Evolutionary conservation across 1,140 invertebrate genomes (phyloP).

Genomic region (Lasaia peninsularis): DNA sequence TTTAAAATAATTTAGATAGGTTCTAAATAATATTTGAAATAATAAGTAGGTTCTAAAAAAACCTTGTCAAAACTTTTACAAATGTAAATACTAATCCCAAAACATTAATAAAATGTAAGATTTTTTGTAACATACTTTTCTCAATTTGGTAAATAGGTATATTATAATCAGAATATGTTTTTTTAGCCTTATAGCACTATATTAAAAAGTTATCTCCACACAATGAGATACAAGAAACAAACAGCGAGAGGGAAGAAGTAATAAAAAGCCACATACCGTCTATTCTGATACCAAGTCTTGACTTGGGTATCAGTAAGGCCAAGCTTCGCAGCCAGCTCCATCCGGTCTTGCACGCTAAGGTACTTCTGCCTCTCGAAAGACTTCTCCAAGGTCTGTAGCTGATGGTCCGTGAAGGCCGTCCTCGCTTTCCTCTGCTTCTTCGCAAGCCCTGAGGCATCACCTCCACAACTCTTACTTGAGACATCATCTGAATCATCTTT

Average conservation of each 20-base stretch:
- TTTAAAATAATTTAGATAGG: too few relatives aligned
- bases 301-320: constrained; percentile 98
- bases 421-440: constrained; percentile 98
- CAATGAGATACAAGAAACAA: too few relatives aligned
- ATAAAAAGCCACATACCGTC: constrained; percentile 84
- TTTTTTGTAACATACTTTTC: too few relatives aligned
- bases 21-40: too few relatives aligned
- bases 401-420: constrained; percentile 99
- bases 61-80: too few relatives aligned
- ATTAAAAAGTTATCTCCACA: too few relatives aligned
- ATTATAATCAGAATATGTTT: too few relatives aligned
- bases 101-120: too few relatives aligned
- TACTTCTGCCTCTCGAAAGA: constrained; percentile 99
- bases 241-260: background rate
- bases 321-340: constrained; percentile 97
- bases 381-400: constrained; percentile 97
- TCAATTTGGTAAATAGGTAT: too few relatives aligned
- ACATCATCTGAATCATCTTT: constrained; percentile 71
- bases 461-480: constrained; percentile 61
- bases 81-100: too few relatives aligned
- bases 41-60: too few relatives aligned
- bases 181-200: too few relatives aligned
- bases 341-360: constrained; percentile 97
- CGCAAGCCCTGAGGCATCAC: constrained; percentile 73
- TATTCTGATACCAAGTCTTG: constrained; percentile 99